A percentile compares a stretch with the other conserved stretches of the same genome.
Evolutionary conservation across 1,140 invertebrate species (phyloP).

Genomic region (Drosophila funebris): DNA sequence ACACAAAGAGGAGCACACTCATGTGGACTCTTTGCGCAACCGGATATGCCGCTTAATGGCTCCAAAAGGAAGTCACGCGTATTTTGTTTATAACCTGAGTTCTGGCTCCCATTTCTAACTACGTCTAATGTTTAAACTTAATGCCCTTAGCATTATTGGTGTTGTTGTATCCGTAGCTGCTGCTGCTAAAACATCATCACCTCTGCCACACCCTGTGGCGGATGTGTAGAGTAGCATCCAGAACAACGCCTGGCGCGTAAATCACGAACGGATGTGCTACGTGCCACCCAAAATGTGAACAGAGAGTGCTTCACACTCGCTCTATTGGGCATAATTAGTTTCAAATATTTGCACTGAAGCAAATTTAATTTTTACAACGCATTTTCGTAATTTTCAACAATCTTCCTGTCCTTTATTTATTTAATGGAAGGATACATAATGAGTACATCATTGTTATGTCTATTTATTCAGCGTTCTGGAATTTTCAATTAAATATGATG

Average conservation of each 20-base stretch:
- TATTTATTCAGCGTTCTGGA: conserved; percentile 16
- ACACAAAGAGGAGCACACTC: neutral
- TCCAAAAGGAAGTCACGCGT: conserved; percentile 79
- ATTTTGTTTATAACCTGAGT: conserved; percentile 79
- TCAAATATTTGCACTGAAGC: conserved; percentile 74
- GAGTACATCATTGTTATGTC: conserved; percentile 34
- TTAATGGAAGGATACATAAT: conserved; percentile 6
- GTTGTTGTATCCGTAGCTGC: neutral
- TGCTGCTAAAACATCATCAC: conserved; percentile 20
- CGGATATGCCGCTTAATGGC: conserved; percentile 79
- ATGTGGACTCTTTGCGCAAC: conserved; percentile 42
- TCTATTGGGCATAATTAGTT: conserved; percentile 83
- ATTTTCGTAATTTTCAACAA: conserved; percentile 60
- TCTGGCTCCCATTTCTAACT: conserved; percentile 39
- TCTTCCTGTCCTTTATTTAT: neutral
- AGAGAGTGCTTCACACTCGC: conserved; percentile 34
- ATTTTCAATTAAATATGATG: conserved; percentile 43
- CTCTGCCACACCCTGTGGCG: conserved; percentile 37
- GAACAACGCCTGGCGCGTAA: conserved; percentile 51
- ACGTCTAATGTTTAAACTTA: conserved; percentile 56
- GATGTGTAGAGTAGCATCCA: conserved; percentile 24
- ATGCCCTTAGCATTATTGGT: conserved; percentile 25
- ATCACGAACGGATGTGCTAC: conserved; percentile 74
- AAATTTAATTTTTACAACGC: conserved; percentile 76
- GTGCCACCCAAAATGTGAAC: conserved; percentile 39